phyloP scores from a whole-genome alignment of 2,113 vertebrate species.

The Mohoua ochrocephala region DNA sequence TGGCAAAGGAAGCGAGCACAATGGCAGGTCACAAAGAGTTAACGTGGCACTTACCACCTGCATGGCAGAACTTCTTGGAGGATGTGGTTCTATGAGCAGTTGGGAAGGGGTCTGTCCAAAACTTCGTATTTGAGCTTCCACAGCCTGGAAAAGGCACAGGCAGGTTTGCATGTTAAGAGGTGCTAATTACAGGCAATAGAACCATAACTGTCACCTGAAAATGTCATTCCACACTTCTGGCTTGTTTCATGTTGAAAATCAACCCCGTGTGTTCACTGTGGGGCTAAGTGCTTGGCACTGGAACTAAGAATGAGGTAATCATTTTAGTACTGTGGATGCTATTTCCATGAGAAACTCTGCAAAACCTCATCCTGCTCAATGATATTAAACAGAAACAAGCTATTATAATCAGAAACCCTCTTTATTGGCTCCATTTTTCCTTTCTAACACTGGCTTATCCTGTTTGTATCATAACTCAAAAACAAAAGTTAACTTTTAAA shows the following conservation, averaged over 20 bases:
- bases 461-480: slow-evolving; percentile 29
- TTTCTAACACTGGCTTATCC: slow-evolving; percentile 49
- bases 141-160: slow-evolving; percentile 82
- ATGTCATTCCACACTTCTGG: slow-evolving; percentile 78
- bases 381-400: slow-evolving; percentile 82
- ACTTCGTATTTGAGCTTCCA: slow-evolving; percentile 96
- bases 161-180: slow-evolving; percentile 81
- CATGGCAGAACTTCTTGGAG: slow-evolving; percentile 96
- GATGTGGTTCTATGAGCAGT: slow-evolving; percentile 94
- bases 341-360: slow-evolving; percentile 82
- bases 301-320: slow-evolving; percentile 79
- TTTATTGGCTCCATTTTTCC: slow-evolving; percentile 58
- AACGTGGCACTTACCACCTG: slow-evolving; percentile 87
- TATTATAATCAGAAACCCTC: slow-evolving; percentile 66
- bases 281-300: slow-evolving; percentile 76
- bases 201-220: slow-evolving; percentile 84
- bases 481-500: slow-evolving; percentile 42
- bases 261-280: slow-evolving; percentile 61
- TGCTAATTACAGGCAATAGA: slow-evolving; percentile 86
- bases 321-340: slow-evolving; percentile 70
- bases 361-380: slow-evolving; percentile 72
- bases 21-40: neutral
- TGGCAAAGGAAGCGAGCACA: neutral
- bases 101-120: slow-evolving; percentile 98
- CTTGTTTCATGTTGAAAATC: slow-evolving; percentile 78